Evolutionary conservation across 2,888 invertebrate genomes (phyloP).

Genomic region (Aplocera efformata): DNA sequence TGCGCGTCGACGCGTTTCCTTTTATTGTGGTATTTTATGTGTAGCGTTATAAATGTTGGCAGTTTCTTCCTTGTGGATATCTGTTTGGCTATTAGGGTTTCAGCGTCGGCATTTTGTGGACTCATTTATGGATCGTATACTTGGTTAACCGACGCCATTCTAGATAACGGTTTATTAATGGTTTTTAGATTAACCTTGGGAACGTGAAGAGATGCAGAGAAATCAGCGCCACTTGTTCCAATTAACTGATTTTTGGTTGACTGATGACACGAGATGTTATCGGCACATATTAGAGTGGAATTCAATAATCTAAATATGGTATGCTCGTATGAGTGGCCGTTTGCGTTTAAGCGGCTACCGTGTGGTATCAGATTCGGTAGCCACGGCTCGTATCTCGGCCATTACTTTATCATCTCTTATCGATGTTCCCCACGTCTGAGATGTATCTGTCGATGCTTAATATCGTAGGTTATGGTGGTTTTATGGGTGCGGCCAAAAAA

Average conservation of each 20-base stretch:
- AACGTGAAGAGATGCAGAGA: conserved; percentile 47
- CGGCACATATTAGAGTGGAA: conserved; percentile 59
- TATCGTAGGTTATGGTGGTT: conserved; percentile 64
- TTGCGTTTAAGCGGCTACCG: conserved; percentile 48
- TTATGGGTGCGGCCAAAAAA: conserved; percentile 55
- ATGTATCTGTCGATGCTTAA: conserved; percentile 68
- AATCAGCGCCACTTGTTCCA: conserved; percentile 41
- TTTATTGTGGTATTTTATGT: conserved; percentile 64
- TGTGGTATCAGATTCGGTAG: conserved; percentile 71
- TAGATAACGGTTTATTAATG: conserved; percentile 67
- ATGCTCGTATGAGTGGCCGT: conserved; percentile 49
- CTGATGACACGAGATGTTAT: conserved; percentile 44
- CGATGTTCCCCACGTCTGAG: conserved; percentile 48
- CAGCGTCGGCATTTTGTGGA: conserved; percentile 50
- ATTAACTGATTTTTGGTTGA: conserved; percentile 18
- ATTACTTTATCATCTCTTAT: conserved; percentile 74
- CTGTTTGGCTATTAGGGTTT: conserved; percentile 49
- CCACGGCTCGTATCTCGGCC: conserved; percentile 52
- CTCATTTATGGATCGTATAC: conserved; percentile 70
- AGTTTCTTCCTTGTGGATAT: conserved; percentile 54
- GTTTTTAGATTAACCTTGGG: conserved; percentile 57
- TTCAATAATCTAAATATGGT: conserved; percentile 60
- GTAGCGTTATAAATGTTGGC: conserved; percentile 57
- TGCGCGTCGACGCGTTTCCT: conserved; percentile 52
- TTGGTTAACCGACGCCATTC: conserved; percentile 60